Conservation (phyloP, 2,797 vertebrate genomes). For the Toxotes lorentzi region DNA sequence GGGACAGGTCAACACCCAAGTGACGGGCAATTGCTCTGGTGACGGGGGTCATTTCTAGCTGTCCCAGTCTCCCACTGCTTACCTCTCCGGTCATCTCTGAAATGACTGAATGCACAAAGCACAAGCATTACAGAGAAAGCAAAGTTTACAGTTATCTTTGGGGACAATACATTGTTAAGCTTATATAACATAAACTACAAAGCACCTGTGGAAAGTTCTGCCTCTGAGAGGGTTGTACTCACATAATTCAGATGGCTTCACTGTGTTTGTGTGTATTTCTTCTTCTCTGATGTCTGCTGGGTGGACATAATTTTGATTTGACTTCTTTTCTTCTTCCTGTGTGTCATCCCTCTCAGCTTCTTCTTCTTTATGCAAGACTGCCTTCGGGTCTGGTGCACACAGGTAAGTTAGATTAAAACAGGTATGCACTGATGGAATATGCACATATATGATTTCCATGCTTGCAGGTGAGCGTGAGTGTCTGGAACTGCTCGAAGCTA, state of each 20-base stretch:
- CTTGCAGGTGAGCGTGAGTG: not conserved
- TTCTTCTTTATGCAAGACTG: slow-evolving; percentile 21
- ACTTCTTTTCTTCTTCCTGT: slow-evolving; percentile 27
- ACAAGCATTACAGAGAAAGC: not conserved
- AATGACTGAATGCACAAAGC: slow-evolving; percentile 42
- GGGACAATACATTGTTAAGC: not conserved
- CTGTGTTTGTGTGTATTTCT: slow-evolving; percentile 3
- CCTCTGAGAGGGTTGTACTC: slow-evolving; percentile 22
- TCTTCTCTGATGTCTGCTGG: slow-evolving; percentile 29
- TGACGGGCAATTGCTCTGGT: slow-evolving; percentile 83
- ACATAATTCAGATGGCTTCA: slow-evolving; percentile 43
- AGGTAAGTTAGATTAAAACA: slow-evolving; percentile 28
- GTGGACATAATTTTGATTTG: slow-evolving; percentile 8
- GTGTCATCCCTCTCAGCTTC: slow-evolving; percentile 15
- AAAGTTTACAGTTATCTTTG: not conserved
- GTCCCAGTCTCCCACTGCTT: slow-evolving; percentile 59
- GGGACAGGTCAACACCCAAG: slow-evolving; percentile 82
- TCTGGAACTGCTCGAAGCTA: slow-evolving; percentile 33
- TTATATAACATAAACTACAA: not conserved
- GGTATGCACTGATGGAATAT: not conserved
- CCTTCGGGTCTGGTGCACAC: slow-evolving; percentile 45
- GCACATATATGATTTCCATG: not conserved
- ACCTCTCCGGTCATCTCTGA: slow-evolving; percentile 53
- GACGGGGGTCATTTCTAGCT: slow-evolving; percentile 84
- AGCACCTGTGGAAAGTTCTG: not conserved